Evolutionary conservation across 1,140 invertebrate genomes (phyloP), one percentile per base, ranked within the genome.

Genomic region (Leptinotarsa undecemlineata): DNA sequence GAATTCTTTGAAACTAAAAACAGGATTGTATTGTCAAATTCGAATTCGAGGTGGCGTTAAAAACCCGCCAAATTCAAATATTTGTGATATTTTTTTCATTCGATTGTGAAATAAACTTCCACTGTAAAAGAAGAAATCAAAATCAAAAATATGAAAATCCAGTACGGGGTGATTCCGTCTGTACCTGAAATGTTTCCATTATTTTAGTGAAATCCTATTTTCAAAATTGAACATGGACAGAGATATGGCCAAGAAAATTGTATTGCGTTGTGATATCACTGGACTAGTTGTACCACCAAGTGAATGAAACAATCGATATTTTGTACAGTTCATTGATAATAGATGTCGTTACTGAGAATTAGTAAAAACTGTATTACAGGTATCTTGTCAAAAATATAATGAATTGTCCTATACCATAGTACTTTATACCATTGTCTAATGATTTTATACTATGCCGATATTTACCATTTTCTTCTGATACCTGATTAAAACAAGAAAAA

Each of bases 1-100:
- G 42, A 64, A 33, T 48, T 68, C 47, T 48, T 20, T 68, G 48
- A 14, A 48, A 70, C 14, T 20, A 57, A 21, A 20, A 42, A 70
- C 14, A 19, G 19, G 13, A 48, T 47, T 69, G 19, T 72, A 64
- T 64, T 72, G 71, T 48, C 61, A 26, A 63, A 21, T 5, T 13
- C n/a, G 8, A 21, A 23, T 19, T 64, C 71, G 20, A 72, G 71
- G 71, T 72, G 71, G 71, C 61, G 71, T 61, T 72, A 48, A 64
- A 15, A 51, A 64, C 17, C 71, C 71, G 71, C 61, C n/a, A 72
- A 72, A 66, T 72, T 63, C 42, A 64, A 63, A 64, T 23, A 20
- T 21, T 4, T 8, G 2, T 42, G 8, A 42, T 11, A 26, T 21
- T 20, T 57, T 57, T 57, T n/a, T 57, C 3, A 57, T 57, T 57